Conservation (phyloP, 2,113 vertebrate species). For the Leptosomus discolor region DNA sequence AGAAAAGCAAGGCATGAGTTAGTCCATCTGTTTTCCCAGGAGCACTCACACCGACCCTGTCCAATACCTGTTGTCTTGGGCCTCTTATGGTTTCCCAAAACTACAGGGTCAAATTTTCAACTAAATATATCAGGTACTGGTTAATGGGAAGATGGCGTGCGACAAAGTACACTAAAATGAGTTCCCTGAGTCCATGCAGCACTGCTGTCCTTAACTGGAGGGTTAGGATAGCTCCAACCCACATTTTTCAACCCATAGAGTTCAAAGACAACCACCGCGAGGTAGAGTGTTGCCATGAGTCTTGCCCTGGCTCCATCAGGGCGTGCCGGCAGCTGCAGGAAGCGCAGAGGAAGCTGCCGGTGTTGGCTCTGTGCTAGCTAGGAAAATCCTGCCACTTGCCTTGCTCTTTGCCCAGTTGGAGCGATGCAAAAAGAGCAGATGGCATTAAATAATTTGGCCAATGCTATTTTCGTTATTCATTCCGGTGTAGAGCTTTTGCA, state of each 20-base stretch:
- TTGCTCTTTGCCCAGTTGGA: background rate
- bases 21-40: background rate
- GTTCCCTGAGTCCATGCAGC: background rate
- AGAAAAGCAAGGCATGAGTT: background rate
- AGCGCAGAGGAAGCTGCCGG: background rate
- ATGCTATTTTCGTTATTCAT: background rate
- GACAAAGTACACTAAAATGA: background rate
- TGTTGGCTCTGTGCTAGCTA: background rate
- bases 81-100: background rate
- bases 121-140: background rate
- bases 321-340: background rate
- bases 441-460: background rate
- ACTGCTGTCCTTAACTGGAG: background rate
- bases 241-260: accelerated
- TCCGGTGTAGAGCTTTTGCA: background rate
- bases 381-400: background rate
- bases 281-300: accelerated
- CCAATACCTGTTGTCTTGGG: accelerated
- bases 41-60: background rate
- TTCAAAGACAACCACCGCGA: accelerated
- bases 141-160: accelerated
- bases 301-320: accelerated
- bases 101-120: background rate
- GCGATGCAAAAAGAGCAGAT: background rate
- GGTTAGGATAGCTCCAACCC: background rate